Evolutionary conservation across 2,113 vertebrate species (phyloP), one percentile per base, ranked within the genome.

Genomic region (Procapra przewalskii): DNA sequence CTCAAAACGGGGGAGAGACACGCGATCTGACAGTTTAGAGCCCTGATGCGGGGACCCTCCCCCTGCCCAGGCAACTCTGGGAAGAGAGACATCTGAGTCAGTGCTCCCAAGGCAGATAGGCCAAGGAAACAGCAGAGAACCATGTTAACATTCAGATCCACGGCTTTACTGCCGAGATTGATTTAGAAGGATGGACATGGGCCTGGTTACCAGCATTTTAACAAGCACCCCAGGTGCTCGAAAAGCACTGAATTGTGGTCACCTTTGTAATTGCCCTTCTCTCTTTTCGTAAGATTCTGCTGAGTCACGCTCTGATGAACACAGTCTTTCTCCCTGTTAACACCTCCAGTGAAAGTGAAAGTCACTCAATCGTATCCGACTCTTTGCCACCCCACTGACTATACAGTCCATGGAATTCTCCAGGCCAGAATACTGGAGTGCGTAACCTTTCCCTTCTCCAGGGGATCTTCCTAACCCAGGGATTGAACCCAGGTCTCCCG

Each of bases 311-410:
- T 80, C 15, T 54, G 31, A 36, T 55, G 55, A 59, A 52, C 14
- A 60, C 2, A 19, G 13, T 10, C 55, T 59, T 57, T 50, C 16
- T 86, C 31, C n/a, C 16, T 43, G 0, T 23, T 40, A n/a, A 71
- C n/a, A 86, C 19, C n/a, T 71, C n/a, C 67, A 71, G 67, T 71
- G 67, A 71, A 71, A 71, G 67, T 71, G 67, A 71, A 71, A 23
- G 67, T 40, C 5, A 0, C 67, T 40, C n/a, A 71, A 0, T 71
- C 5, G 0, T 71, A 19, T 40, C 2, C 5, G 0, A 71, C n/a
- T 71, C 19, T 71, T 71, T 71, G n/a, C 4, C 0, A 71, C n/a
- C n/a, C 10, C n/a, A 71, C 19, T 11, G 19, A 71, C 4, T 71
- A 71, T 71, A 21, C 5, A 71, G 17, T 48, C 45, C 45, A 11